Evolutionary conservation across 2,888 invertebrate species (phyloP), one percentile per base, ranked within the genome.

Genomic region (Caenorhabditis uteleia): DNA sequence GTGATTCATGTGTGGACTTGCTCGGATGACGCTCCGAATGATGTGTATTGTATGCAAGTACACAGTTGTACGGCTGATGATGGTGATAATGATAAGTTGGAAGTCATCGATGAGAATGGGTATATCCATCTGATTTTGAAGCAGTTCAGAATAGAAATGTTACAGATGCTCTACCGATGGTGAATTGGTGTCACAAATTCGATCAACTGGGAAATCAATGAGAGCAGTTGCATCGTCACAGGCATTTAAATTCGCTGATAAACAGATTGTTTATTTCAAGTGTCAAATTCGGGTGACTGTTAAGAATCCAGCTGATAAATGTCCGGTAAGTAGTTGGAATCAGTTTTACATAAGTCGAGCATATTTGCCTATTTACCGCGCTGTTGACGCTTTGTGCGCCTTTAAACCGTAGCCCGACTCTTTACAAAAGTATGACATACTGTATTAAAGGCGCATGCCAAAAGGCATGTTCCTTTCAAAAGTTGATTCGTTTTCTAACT

Each of bases 1-100:
- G 65, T 65, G 7, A 43, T 59, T 4, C 65, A 65, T 29, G 43
- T 65, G 16, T 65, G 65, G 65, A 57, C 54, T 3, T 65, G 65
- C 25, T 58, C 58, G 4, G 57, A 54, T 7, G 56, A 65, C 36
- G 50, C 58, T 7, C 65, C 65, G 18, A 58, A 42, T 23, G 55
- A 65, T 43, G 43, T 65, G 3, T 65, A 65, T 27, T 65, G 65
- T 33, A 65, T 65, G 38, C 65, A 65, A 36, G 59, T 54, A 1
- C 56, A 65, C 43, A 58, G 46, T 29, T 65, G 65, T 31, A 49
- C 46, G 14, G 65, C 65, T 10, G 58, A 59, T 26, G 58, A 59
- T 26, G 65, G 65, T 8, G 55, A 59, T 8, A 33, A 25, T 10
- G 55, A 65, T 14, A 27, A 40, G 6, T 34, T 65, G 2, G 40